Evolutionary conservation across 2,113 vertebrate species (phyloP).

Genomic region (Paratilapia polleni): DNA sequence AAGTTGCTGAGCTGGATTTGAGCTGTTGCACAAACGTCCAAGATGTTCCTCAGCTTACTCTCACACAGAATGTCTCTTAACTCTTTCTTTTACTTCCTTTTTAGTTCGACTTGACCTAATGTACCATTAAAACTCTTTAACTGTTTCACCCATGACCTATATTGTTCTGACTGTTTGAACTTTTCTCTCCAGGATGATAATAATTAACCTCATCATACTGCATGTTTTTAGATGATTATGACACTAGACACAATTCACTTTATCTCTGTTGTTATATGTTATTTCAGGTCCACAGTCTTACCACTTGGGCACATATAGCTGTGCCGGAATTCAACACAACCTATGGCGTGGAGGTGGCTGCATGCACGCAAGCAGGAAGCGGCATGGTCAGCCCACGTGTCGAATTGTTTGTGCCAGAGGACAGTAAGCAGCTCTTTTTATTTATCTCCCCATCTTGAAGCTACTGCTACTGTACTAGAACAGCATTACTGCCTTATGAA

Average conservation of each 20-base stretch:
- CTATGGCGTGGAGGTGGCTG: constrained; percentile 87
- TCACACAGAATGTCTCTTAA: not conserved
- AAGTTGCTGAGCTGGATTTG: constrained; percentile 8
- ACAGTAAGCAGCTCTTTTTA: constrained; percentile 78
- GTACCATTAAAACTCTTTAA: not conserved
- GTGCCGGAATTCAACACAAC: constrained; percentile 85
- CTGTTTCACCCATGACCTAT: not conserved
- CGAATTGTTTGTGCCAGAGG: constrained; percentile 80
- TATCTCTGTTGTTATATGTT: constrained; percentile 21
- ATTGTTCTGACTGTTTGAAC: not conserved
- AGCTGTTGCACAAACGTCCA: constrained; percentile 25
- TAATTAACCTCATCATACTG: not conserved
- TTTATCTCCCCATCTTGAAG: constrained; percentile 40
- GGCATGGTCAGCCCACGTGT: constrained; percentile 86
- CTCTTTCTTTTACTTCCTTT: not conserved
- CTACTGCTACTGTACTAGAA: not conserved
- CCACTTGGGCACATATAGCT: constrained; percentile 54
- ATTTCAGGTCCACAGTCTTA: constrained; percentile 73
- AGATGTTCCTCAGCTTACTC: not conserved
- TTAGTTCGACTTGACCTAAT: constrained; percentile 7
- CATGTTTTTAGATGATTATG: not conserved
- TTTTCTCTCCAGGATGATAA: constrained; percentile 2
- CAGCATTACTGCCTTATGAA: not conserved
- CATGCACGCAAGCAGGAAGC: constrained; percentile 85
- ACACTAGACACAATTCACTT: not conserved